phyloP scores from a whole-genome alignment of 2,113 vertebrate species.

The Diphyllodes magnificus region DNA sequence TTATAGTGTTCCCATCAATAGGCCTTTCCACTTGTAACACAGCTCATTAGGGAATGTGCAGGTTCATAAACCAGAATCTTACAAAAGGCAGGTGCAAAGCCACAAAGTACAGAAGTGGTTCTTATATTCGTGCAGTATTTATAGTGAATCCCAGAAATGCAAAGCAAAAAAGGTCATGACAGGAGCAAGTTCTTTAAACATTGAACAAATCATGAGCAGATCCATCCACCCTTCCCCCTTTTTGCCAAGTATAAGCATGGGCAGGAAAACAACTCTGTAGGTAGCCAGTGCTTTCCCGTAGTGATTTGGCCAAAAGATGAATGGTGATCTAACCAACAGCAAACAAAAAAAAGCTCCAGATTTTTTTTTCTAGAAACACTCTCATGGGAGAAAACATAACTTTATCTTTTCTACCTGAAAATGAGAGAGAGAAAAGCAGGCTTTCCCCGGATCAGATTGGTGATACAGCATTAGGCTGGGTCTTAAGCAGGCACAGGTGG shows the following conservation, averaged over 20 bases:
- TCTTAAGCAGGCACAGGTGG: background rate
- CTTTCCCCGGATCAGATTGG: background rate
- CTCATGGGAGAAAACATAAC: background rate
- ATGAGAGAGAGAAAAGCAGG: background rate
- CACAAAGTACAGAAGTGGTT: background rate
- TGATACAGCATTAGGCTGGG: background rate
- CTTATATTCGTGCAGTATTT: background rate
- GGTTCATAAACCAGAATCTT: background rate
- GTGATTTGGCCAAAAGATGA: background rate
- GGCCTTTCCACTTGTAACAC: background rate
- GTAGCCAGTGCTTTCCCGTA: background rate
- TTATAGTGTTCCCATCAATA: background rate
- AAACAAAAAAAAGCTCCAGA: background rate
- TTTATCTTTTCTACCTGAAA: background rate
- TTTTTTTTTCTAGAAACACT: background rate
- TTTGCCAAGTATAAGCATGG: background rate
- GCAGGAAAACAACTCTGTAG: background rate
- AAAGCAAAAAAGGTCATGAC: background rate
- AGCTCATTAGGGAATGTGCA: background rate
- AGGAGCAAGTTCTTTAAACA: background rate
- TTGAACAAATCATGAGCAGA: background rate
- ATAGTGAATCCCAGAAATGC: background rate
- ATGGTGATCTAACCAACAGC: background rate
- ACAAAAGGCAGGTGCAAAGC: background rate
- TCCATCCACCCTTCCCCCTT: background rate